Percentiles rank a stretch among this genome's conserved stretches.
These are phyloP conservation scores for Nasonia vitripennis DNA, from an alignment of 1,140 invertebrate genomes.

Conservation along the genomic window DNA sequence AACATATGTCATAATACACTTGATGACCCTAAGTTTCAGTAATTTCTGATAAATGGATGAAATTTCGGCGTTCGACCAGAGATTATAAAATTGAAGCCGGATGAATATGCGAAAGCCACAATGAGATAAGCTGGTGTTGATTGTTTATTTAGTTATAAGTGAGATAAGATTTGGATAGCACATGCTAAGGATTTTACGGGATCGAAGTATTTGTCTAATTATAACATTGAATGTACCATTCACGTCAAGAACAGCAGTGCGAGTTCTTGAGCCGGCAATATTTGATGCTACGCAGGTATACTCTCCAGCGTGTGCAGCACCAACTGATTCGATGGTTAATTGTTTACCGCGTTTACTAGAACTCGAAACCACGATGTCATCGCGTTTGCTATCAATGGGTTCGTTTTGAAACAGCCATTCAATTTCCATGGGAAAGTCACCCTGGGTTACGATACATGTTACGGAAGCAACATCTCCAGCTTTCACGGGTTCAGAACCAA, in stretches of 20 bases:
- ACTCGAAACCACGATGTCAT: conserved; percentile 79
- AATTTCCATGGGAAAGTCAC: conserved; percentile 87
- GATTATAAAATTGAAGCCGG: too few species aligned
- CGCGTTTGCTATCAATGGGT: conserved; percentile 67
- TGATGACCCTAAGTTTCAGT: neutral
- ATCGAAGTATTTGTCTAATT: neutral
- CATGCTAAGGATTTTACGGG: neutral
- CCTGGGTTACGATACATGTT: conserved; percentile 88
- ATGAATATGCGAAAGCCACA: neutral
- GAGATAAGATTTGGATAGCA: neutral
- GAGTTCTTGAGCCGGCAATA: conserved; percentile 77
- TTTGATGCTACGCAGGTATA: conserved; percentile 84
- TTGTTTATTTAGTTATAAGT: neutral
- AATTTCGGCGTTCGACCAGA: too few species aligned
- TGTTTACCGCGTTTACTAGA: conserved; percentile 83
- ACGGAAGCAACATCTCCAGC: conserved; percentile 82
- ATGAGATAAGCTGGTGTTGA: neutral
- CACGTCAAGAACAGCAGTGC: conserved; percentile 77
- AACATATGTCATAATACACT: neutral
- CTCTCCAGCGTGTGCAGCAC: conserved; percentile 82
- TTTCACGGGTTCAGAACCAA: conserved; percentile 82
- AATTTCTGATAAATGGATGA: neutral
- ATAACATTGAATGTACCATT: conserved; percentile 7
- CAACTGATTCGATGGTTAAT: conserved; percentile 80
- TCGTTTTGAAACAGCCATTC: conserved; percentile 84